Evolutionary conservation across 2,797 vertebrate genomes (phyloP), one percentile per base, ranked within the genome.

Genomic region (Rhinophrynus dorsalis): DNA sequence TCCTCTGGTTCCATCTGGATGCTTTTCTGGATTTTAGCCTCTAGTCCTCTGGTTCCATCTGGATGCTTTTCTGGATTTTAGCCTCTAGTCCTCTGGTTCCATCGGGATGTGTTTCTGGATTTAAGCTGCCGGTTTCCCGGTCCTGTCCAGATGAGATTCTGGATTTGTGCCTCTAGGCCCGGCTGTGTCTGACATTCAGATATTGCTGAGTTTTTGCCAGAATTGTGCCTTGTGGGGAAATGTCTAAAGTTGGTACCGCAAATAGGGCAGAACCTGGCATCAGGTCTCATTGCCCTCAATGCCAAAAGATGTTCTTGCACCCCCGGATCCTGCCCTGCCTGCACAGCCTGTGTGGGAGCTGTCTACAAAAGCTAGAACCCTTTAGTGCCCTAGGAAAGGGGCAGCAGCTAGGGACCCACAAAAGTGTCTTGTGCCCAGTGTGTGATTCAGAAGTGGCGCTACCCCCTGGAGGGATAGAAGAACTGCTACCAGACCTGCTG

Each of bases 401-500:
- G 11, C 75, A 75, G 57, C 71, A 70, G 11, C 67, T 18, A n/a
- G 64, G 17, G 7, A 54, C 54, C 0, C 77, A 79, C 18, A 59
- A 80, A 13, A 90, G 90, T 24, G 86, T 95, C 18, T 84, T 95
- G 23, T 96, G 96, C 37, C 94, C 95, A 0, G 84, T 91, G 63
- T 97, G 96, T 55, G 94, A 96, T 77, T 84, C 90, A 3, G 92
- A 95, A 76, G 93, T 95, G 79, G 84, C 90, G 35, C 69, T 96
- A 27, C 95, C 95, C 1, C 23, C 77, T 21, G 86, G 91, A 1
- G 94, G 95, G 0, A 81, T 91, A 54, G 82, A 74, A 5, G 91
- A 84, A 0, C 81, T 98, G 56, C 86, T 83, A 64, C 88, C 89
- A 1, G 93, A 95, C 84, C 93, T 93, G 80, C 83, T 94, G 79